Base-by-base conservation (phyloP, 30 jellyfish, hydroid and myxozoan species). In the Cassiopea xamachana region DNA sequence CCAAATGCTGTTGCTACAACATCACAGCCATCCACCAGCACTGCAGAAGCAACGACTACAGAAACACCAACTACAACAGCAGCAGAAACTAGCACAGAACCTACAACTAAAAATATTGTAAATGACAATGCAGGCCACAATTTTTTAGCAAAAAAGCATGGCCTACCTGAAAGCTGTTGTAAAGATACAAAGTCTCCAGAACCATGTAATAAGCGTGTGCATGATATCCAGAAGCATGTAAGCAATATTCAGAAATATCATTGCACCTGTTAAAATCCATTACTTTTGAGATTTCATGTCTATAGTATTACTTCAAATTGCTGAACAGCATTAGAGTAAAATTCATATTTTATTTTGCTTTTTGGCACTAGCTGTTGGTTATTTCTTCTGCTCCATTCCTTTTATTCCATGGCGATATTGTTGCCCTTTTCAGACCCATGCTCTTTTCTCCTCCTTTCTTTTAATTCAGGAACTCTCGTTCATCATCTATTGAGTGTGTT, bases 101-200 rank as follows among this genome's bases (percentile, higher is more conserved):
- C 88, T 9, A 80, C 45, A 73, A 61, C 46, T 7, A 6, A 39
- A 72, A 16, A 73, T 27, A 71, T 60, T 18, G 50, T 77, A 17
- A 84, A 75, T 0, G 55, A 43, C 69, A 89, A 89, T 14, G 91
- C 75, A 46, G 82, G 71, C 17, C 75, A 74, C 67, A 60, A n/a
- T 46, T 15, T 27, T 14, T 2, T n/a, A 1, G 46, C 49, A 5
- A 43, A 81, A 46, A 27, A 50, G n/a, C 55, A 71, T 48, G 90
- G 79, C 15, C 61, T 88, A 78, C 95, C 95, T 39, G 87, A 88
- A 55, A 88, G 80, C 7, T 88, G 95, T 64, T 88, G 95, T 76
- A 71, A 49, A 68, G 78, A 88, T 1, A 46, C 79, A 18, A 46
- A 72, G 15, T 43, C 76, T 2, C 64, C 27, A 8, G 17, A 15